These are phyloP conservation scores for Tetramorium simillimum DNA, from an alignment of 1,140 invertebrate species.

Conservation along the genomic window DNA sequence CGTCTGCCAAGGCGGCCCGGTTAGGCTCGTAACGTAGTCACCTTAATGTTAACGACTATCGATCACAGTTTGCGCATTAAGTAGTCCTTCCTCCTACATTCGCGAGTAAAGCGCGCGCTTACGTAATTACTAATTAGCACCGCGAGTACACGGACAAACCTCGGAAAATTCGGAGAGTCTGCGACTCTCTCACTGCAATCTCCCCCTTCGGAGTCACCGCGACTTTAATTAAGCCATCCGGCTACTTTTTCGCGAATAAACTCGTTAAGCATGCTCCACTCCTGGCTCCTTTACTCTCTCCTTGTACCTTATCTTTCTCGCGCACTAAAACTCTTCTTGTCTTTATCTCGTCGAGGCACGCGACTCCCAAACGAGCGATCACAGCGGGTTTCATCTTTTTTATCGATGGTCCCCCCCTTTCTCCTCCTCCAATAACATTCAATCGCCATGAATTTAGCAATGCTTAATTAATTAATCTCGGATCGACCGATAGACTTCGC, in stretches of 20 bases:
- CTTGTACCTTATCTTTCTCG: background rate
- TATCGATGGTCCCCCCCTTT: background rate
- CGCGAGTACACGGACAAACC: slow-evolving; percentile 3
- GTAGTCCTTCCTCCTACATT: slow-evolving; percentile 22
- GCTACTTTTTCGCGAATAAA: slow-evolving; percentile 42
- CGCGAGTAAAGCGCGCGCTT: background rate
- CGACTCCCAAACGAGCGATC: slow-evolving; percentile 25
- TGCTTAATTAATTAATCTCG: slow-evolving; percentile 47
- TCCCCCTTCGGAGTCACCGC: background rate
- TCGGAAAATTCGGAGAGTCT: background rate
- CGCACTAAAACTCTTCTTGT: background rate
- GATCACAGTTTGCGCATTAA: slow-evolving; percentile 64
- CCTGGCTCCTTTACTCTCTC: background rate
- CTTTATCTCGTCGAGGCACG: background rate
- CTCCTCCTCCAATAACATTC: background rate
- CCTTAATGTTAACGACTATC: slow-evolving; percentile 69
- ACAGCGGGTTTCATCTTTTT: background rate
- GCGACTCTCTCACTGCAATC: background rate
- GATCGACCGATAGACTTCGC: background rate
- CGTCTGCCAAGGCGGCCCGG: slow-evolving; percentile 42
- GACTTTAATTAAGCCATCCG: slow-evolving; percentile 38
- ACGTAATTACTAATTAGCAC: slow-evolving; percentile 64
- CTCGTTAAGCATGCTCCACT: slow-evolving; percentile 18
- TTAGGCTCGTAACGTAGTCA: slow-evolving; percentile 60
- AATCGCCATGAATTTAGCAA: slow-evolving; percentile 39